These are phyloP conservation scores for Apodemus sylvaticus DNA, from an alignment of 2,113 vertebrate genomes.

Conservation along the genomic window DNA sequence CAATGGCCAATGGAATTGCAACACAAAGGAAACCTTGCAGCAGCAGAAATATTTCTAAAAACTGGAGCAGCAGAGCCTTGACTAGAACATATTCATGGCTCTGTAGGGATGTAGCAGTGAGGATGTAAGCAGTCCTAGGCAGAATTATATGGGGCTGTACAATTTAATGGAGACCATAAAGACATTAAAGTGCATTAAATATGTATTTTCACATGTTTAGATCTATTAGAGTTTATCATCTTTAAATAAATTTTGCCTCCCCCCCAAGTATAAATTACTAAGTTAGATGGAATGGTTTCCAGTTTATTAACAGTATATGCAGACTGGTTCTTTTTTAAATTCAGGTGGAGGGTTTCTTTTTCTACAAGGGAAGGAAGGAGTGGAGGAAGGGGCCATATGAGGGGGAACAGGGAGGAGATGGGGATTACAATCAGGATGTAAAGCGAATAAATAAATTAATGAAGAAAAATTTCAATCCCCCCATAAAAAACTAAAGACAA, in stretches of 20 bases:
- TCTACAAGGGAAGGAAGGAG: too few species aligned
- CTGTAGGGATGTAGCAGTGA: constrained; percentile 21
- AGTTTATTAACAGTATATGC: constrained; percentile 34
- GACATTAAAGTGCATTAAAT: constrained; percentile 75
- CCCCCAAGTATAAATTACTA: constrained; percentile 67
- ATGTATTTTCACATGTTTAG: constrained; percentile 74
- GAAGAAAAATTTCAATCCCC: too few species aligned
- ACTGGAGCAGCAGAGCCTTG: not conserved
- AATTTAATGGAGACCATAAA: constrained; percentile 71
- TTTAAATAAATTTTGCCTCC: constrained; percentile 69
- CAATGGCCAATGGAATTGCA: not conserved
- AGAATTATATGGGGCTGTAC: constrained; percentile 59
- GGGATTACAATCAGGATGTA: too few species aligned
- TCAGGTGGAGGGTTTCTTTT: constrained; percentile 19
- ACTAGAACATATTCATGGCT: constrained; percentile 49
- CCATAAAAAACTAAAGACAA: constrained; percentile 40
- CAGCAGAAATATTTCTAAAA: constrained; percentile 58
- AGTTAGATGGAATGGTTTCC: constrained; percentile 23
- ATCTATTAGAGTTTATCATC: constrained; percentile 68
- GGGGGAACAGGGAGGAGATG: too few species aligned
- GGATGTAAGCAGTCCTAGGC: constrained; percentile 42
- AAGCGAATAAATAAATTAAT: too few species aligned
- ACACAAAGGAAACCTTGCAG: constrained; percentile 11
- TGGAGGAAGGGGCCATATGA: too few species aligned
- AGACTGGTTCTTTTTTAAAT: constrained; percentile 22